Evolutionary conservation across 2,888 invertebrate genomes (phyloP), one percentile per base, ranked within the genome.

Genomic region (Morpho helenor): DNA sequence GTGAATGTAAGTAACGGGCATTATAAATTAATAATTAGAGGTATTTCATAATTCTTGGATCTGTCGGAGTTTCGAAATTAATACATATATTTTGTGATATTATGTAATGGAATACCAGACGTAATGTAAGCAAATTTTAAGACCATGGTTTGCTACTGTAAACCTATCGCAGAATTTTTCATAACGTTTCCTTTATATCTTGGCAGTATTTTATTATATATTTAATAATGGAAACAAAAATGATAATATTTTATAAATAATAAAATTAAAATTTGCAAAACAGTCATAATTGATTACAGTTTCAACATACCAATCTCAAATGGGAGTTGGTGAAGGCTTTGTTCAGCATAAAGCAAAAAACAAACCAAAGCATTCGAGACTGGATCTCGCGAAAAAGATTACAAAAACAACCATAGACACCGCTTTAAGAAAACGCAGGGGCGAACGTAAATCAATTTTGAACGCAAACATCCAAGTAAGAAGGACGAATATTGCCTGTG

Each of bases 401-500:
- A 55, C 60, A 4, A 59, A 58, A 46, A 60, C 56, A 44, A 55
- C 57, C 52, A 60, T 62, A 59, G 56, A 62, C 10, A 44, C 61
- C 9, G 41, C 51, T 1, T 48, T 58, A 39, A 63, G 62, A 43
- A 65, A 57, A 48, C 56, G 58, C 9, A 62, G 56, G 16, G 56
- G 48, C 1, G 63, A 58, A 10, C 56, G 57, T 0, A 64, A 60
- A 50, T 62, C 65, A 7, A 50, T 53, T 42, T 51, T 62, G 22
- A 67, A 62, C 51, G 61, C 61, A 5, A 67, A 61, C 16, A 48
- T 57, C 2, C 57, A 63, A 57, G 49, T 65, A 0, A 71, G 64
- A 61, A 68, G 71, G 51, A 68, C 61, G 22, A 74, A 70, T 49
- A 61, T 73, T 0, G 59, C 68, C 6, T 75, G 74, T 23, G 59